These are phyloP conservation scores for Cataglyphis hispanica DNA, from an alignment of 1,140 invertebrate genomes.

Conservation along the genomic window DNA sequence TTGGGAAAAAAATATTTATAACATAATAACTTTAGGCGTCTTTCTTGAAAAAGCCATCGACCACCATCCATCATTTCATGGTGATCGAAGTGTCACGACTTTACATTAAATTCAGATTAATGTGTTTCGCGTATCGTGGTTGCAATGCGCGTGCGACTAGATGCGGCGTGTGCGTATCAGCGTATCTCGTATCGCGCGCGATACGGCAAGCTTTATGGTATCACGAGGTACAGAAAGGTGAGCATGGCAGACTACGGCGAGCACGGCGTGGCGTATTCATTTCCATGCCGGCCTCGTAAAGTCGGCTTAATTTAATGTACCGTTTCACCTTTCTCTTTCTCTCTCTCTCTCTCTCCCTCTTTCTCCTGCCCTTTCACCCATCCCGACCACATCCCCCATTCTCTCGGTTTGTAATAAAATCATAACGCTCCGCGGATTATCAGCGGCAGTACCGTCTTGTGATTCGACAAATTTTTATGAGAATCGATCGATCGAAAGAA, in stretches of 20 bases:
- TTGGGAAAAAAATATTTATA: not conserved
- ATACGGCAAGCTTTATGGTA: slow-evolving; percentile 82
- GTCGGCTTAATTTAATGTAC: slow-evolving; percentile 82
- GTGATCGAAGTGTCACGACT: slow-evolving; percentile 57
- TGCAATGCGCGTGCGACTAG: slow-evolving; percentile 48
- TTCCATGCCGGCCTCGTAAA: slow-evolving; percentile 82
- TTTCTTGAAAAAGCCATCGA: slow-evolving; percentile 4
- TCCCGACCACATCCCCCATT: not conserved
- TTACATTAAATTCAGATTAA: slow-evolving; percentile 71
- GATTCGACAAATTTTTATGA: slow-evolving; percentile 4
- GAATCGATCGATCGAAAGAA: not conserved
- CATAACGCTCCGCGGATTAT: slow-evolving; percentile 74
- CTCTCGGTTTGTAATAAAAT: slow-evolving; percentile 77
- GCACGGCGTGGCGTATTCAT: slow-evolving; percentile 77
- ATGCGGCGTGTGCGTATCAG: slow-evolving; percentile 60
- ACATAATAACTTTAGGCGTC: not conserved
- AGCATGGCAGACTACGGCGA: slow-evolving; percentile 71
- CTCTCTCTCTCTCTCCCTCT: slow-evolving; percentile 23
- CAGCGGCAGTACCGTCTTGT: not conserved
- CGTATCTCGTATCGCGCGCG: slow-evolving; percentile 74
- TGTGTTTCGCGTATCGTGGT: slow-evolving; percentile 39
- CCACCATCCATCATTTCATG: not conserved
- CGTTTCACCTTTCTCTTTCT: slow-evolving; percentile 52
- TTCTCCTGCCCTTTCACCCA: slow-evolving; percentile 7
- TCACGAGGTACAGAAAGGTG: slow-evolving; percentile 75